Evolutionary conservation across 2,888 invertebrate genomes (phyloP).

Genomic region (Quadroppia sp.): DNA sequence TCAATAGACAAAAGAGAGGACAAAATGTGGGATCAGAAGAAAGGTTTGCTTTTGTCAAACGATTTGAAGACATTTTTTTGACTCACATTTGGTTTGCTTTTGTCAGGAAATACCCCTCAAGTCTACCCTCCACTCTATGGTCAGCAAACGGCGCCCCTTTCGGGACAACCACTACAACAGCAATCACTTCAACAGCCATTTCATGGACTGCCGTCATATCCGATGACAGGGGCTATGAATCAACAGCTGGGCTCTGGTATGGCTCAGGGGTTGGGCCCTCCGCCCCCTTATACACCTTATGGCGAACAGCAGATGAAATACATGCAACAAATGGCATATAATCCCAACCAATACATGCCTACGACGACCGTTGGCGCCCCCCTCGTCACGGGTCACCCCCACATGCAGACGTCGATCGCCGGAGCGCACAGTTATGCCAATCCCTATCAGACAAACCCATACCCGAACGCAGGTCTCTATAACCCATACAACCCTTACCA

Average conservation of each 20-base stretch:
- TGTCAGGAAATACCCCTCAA: conserved; percentile 4
- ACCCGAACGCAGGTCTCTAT: conserved; percentile 1
- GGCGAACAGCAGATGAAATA: conserved; percentile 25
- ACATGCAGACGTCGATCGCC: neutral
- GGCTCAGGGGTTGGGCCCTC: neutral
- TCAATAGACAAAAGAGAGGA: too few relatives aligned
- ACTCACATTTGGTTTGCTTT: neutral
- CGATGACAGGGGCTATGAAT: neutral
- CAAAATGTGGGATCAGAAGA: conserved; percentile 14
- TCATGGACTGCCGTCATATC: neutral
- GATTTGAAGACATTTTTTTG: neutral
- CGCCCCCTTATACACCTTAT: conserved; percentile 8
- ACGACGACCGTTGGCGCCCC: neutral
- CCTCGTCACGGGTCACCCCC: too few relatives aligned
- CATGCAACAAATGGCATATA: conserved; percentile 20
- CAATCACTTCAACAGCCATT: neutral
- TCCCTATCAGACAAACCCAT: neutral
- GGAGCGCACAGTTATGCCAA: conserved; percentile 2
- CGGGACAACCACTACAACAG: neutral
- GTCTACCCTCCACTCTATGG: neutral
- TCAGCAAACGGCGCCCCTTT: neutral
- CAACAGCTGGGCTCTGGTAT: neutral
- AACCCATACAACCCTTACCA: conserved; percentile 34
- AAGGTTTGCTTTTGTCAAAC: neutral
- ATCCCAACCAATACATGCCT: conserved; percentile 20